Base-by-base conservation (phyloP, 2,113 vertebrate genomes). In the Oenanthe melanoleuca region DNA sequence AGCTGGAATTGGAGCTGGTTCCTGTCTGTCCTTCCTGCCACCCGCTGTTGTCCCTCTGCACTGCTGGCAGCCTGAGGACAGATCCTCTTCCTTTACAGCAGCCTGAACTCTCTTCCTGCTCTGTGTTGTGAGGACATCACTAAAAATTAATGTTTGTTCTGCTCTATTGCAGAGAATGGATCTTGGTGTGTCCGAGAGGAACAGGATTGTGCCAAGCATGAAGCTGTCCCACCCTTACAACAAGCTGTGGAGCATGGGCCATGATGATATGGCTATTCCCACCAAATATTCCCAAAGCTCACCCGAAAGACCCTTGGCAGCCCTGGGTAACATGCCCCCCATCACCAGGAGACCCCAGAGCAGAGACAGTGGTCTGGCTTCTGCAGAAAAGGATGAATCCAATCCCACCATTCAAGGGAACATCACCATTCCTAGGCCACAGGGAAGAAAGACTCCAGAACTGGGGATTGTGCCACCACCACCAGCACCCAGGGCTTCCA, bases 341-440 rank as follows among this genome's bases (percentile, higher is more conserved):
- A 95, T 97, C 40, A 79, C 96, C 9, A 87, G 75, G 79, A 96
- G 85, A 57, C 97, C 97, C 10, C 97, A 94, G 4, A 97, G 92
- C 95, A 93, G 21, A 31, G 98, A 98, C 29, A 78, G 95, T 66
- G 59, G 75, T 23, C 57, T 90, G 89, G 79, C 92, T 80, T 53
- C 93, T 31, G 59, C 90, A 8, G 88, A 96, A 61, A 98, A 97
- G 83, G 97, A 98, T 14, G 97, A 96, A 12, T 45, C 33, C 2
- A 92, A 24, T 23, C 70, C 88, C 8, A 63, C 95, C 21, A 2
- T 93, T 53, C 97, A 96, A 19, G 95, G 98, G 37, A 99, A 96
- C 95, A 99, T 99, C 95, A 99, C 99, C 73, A 99, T 99, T 63
- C 99, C 99, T 9, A 98, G 99, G 14, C 99, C 99, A 4, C 99